Evolutionary conservation across 2,113 vertebrate species (phyloP).

Genomic region (Tetrao urogallus): DNA sequence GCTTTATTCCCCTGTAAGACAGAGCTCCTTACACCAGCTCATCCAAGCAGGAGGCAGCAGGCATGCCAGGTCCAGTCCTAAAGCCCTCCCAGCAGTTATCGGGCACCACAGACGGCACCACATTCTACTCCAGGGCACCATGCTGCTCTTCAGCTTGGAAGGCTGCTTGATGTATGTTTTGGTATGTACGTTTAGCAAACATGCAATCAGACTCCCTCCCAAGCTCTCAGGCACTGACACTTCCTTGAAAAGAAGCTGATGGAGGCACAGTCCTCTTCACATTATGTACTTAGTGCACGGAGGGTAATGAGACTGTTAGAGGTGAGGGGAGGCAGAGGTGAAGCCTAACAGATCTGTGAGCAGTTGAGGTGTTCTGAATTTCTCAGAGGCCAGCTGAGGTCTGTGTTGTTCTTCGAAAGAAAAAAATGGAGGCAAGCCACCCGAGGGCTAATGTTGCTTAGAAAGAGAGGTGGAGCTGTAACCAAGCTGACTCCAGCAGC

Average conservation of each 20-base stretch:
- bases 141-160: neutral
- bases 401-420: neutral
- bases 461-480: conserved; percentile 36
- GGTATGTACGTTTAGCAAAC: neutral
- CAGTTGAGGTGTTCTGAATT: neutral
- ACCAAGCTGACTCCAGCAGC: conserved; percentile 37
- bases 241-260: neutral
- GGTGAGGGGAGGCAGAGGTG: neutral
- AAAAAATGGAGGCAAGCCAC: neutral
- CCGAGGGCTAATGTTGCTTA: neutral
- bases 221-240: neutral
- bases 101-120: neutral
- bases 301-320: neutral
- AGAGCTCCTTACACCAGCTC: neutral
- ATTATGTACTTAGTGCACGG: neutral
- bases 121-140: neutral
- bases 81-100: neutral
- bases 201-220: neutral
- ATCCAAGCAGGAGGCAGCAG: neutral
- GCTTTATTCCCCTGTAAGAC: neutral
- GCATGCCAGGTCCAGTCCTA: neutral
- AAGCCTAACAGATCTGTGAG: neutral
- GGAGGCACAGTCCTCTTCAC: neutral
- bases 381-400: neutral
- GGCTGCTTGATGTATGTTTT: neutral